phyloP scores from a whole-genome alignment of 1,140 invertebrate genomes.

The Linepithema humile region DNA sequence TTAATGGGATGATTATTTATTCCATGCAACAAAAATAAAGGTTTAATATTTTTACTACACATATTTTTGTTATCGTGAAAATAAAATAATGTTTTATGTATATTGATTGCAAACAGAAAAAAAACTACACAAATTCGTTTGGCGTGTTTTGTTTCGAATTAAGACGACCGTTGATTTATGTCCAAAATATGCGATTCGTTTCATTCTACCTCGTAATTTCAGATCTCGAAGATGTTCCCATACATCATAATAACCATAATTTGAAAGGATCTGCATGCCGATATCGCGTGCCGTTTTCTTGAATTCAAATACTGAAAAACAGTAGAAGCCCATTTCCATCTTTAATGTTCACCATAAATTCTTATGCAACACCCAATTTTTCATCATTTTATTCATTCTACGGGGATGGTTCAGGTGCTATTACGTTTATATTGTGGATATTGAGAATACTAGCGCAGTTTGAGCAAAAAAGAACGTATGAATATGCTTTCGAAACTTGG shows the following conservation, averaged over 20 bases:
- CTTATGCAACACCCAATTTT: conserved; percentile 11
- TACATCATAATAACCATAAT: conserved; percentile 33
- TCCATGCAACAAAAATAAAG: not conserved
- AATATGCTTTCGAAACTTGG: conserved; percentile 18
- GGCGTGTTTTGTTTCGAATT: not conserved
- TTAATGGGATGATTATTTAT: no score
- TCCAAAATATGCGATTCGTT: not conserved
- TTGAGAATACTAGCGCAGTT: not conserved
- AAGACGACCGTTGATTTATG: conserved; percentile 1
- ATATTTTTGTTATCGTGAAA: no score
- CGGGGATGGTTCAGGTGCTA: conserved; percentile 6
- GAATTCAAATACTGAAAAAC: conserved; percentile 33
- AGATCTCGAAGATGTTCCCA: not conserved
- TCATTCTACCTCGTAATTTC: not conserved
- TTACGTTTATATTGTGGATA: conserved; percentile 40
- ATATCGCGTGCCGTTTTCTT: conserved; percentile 7
- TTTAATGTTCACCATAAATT: conserved; percentile 47
- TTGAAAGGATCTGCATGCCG: conserved; percentile 26
- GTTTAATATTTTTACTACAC: not conserved
- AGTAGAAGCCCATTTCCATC: conserved; percentile 13
- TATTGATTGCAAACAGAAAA: not conserved
- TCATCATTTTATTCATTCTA: conserved; percentile 39
- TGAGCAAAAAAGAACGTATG: not conserved
- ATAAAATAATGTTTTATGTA: no score
- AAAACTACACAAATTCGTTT: not conserved